These are phyloP conservation scores for Heliconius hermathena DNA, from an alignment of 1,140 invertebrate species.

Conservation along the genomic window DNA sequence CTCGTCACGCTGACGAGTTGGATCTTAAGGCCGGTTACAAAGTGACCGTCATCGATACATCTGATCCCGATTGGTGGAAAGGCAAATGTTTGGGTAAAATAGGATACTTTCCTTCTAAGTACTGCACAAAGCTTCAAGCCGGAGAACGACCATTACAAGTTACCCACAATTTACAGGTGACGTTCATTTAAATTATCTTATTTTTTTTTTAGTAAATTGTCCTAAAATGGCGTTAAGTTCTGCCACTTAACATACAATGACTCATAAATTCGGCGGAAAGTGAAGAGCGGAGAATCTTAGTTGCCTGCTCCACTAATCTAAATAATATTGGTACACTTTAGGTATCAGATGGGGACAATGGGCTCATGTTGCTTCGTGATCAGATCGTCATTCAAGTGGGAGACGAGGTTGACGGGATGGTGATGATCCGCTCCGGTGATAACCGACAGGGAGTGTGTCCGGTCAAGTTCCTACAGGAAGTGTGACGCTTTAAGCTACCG, in stretches of 20 bases:
- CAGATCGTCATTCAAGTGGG: slow-evolving; percentile 93
- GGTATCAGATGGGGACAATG: slow-evolving; percentile 85
- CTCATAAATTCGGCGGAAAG: too few species aligned
- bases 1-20: slow-evolving; percentile 95
- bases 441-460: slow-evolving; percentile 92
- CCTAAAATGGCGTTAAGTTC: too few species aligned
- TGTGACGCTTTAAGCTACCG: slow-evolving; percentile 85
- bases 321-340: slow-evolving; percentile 61
- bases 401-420: slow-evolving; percentile 95
- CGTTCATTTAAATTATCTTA: neutral
- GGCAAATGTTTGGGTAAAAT: slow-evolving; percentile 95
- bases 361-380: slow-evolving; percentile 84
- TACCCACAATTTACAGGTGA: slow-evolving; percentile 85
- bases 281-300: too few species aligned
- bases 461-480: slow-evolving; percentile 91
- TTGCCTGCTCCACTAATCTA: neutral
- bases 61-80: slow-evolving; percentile 98
- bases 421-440: slow-evolving; percentile 94
- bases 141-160: slow-evolving; percentile 95
- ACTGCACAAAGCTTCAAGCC: slow-evolving; percentile 93
- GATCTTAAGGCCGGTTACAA: slow-evolving; percentile 98
- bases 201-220: too few species aligned
- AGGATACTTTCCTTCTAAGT: slow-evolving; percentile 97
- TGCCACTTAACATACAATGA: too few species aligned
- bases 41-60: slow-evolving; percentile 96